Conservation (phyloP, 1,140 invertebrate genomes). For the Drosophila busckii region DNA sequence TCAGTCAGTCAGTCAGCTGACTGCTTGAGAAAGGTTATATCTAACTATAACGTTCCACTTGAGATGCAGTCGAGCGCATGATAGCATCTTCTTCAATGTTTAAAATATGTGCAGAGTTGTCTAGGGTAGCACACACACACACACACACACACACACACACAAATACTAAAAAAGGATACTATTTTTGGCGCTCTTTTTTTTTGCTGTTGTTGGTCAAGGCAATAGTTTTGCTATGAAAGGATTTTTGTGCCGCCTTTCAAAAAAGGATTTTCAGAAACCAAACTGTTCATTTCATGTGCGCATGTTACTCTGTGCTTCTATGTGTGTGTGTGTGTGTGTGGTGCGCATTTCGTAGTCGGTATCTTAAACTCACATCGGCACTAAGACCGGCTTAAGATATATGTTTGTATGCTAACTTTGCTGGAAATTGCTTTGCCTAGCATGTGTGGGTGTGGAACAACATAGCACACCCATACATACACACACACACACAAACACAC, state of each 20-base stretch:
- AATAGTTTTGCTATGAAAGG: slow-evolving; percentile 66
- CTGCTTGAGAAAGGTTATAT: slow-evolving; percentile 24
- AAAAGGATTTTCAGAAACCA: slow-evolving; percentile 52
- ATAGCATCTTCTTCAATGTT: slow-evolving; percentile 51
- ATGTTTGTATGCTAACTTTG: slow-evolving; percentile 34
- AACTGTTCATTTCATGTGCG: slow-evolving; percentile 61
- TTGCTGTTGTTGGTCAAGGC: slow-evolving; percentile 1
- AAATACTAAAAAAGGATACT: slow-evolving; percentile 21
- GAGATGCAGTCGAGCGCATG: slow-evolving; percentile 53
- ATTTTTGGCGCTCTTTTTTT: slow-evolving; percentile 70
- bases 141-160: neutral
- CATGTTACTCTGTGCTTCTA: slow-evolving; percentile 19
- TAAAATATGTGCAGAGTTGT: slow-evolving; percentile 18
- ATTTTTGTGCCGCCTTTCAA: slow-evolving; percentile 39
- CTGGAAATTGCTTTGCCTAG: slow-evolving; percentile 50
- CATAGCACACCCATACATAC: slow-evolving; percentile 21
- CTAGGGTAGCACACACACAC: slow-evolving; percentile 18
- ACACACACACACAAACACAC: slow-evolving; percentile 15
- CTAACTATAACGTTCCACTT: slow-evolving; percentile 30
- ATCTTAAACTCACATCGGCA: slow-evolving; percentile 54
- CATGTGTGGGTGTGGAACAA: slow-evolving; percentile 44
- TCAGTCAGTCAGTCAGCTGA: slow-evolving; percentile 56
- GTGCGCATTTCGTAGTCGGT: slow-evolving; percentile 67
- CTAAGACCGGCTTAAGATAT: slow-evolving; percentile 55
- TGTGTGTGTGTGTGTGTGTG: slow-evolving; percentile 6